Evolutionary conservation across 2,797 vertebrate genomes (phyloP), one percentile per base, ranked within the genome.

Genomic region (Cygnus olor): DNA sequence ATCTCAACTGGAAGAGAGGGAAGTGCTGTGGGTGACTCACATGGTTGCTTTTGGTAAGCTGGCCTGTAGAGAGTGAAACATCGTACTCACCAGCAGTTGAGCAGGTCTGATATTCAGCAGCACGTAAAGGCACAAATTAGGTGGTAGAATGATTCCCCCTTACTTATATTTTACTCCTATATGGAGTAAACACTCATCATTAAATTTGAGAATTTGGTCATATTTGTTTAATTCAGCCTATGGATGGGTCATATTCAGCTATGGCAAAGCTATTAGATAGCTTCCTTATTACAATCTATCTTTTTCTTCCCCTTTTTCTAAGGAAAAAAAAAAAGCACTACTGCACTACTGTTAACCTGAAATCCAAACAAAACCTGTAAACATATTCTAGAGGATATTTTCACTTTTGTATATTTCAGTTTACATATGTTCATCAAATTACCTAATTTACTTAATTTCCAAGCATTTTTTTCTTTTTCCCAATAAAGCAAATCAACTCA

Each of bases 31-130:
- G 27, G 22, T 78, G 40, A 83, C 4, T 63, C 3, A 4, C 12
- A 6, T 14, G 61, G 15, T 53, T 32, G 30, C 34, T 80, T 88
- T 69, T 14, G 21, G 34, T 85, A 72, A 90, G 8, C 24, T 65
- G 53, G 68, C 69, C 56, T 71, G 57, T 65, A 57, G 78, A 84
- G 44, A n/a, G 30, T 90, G 65, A 89, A 93, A 78, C 40, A 64
- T 5, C 2, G 1, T 47, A 54, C 40, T 61, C 3, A 25, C 32
- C 80, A 61, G 85, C 18, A 51, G 51, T 44, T 73, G 21, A 80
- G 22, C n/a, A 84, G 44, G 12, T 56, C 30, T 82, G 47, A 60
- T 45, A 45, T 47, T 65, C 49, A 93, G 34, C 18, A 80, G 51
- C 5, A 6, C n/a, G 53, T 74, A 73, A 85, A 42, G 36, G 8